Evolutionary conservation across 1,140 invertebrate species (phyloP).

Genomic region (Trichonephila inaurata): DNA sequence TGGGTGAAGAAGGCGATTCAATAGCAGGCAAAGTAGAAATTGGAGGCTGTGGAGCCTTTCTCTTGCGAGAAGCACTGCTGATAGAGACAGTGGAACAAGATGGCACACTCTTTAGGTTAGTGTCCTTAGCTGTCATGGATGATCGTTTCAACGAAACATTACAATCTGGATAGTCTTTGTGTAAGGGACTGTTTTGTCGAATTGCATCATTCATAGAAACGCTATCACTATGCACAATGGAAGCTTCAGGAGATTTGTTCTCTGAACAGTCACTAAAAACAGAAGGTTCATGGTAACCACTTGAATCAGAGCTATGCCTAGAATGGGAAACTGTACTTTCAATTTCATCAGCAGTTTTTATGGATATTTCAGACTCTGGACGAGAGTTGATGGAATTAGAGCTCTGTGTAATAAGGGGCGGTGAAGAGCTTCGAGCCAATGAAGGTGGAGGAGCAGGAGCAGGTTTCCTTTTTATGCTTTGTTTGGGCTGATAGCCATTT

Average conservation of each 20-base stretch:
- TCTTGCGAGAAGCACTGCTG: slow-evolving; percentile 77
- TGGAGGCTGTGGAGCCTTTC: slow-evolving; percentile 78
- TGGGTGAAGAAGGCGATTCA: slow-evolving; percentile 65
- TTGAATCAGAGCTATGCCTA: slow-evolving; percentile 88
- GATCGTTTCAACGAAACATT: slow-evolving; percentile 50
- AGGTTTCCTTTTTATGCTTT: slow-evolving; percentile 78
- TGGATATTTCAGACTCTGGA: slow-evolving; percentile 66
- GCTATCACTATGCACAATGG: slow-evolving; percentile 79
- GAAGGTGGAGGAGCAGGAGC: slow-evolving; percentile 78
- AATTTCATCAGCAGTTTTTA: slow-evolving; percentile 60
- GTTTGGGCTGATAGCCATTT: slow-evolving; percentile 77
- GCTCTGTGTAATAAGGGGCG: slow-evolving; percentile 62
- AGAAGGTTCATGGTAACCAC: slow-evolving; percentile 88
- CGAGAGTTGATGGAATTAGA: slow-evolving; percentile 68
- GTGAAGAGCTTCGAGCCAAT: slow-evolving; percentile 1
- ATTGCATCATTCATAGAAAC: slow-evolving; percentile 51
- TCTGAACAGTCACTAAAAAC: slow-evolving; percentile 84
- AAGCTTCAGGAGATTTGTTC: slow-evolving; percentile 79
- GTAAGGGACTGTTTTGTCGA: slow-evolving; percentile 75
- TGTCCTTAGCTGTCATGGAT: slow-evolving; percentile 66
- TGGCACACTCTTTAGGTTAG: slow-evolving; percentile 76
- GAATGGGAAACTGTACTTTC: slow-evolving; percentile 84
- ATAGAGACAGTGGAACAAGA: slow-evolving; percentile 77
- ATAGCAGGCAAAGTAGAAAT: slow-evolving; percentile 62
- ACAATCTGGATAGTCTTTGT: slow-evolving; percentile 55